Base-by-base conservation (phyloP, 2,888 invertebrate genomes). In the Baronia brevicornis region DNA sequence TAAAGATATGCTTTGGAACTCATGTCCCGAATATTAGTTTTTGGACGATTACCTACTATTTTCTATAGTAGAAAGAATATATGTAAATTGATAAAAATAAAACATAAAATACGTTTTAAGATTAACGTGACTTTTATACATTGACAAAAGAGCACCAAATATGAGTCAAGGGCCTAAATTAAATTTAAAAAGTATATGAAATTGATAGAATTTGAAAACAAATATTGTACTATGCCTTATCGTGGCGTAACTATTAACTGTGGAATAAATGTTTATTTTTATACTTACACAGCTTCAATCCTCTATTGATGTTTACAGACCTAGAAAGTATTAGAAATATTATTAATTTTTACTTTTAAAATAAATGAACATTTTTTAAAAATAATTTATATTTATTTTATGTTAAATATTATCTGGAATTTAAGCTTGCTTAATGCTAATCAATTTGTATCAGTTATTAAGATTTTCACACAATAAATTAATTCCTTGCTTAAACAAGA, bases 271-370 rank as follows among this genome's bases (percentile, higher is more conserved):
- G 6, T 9, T 10, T 5, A 12, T 22, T 4, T 26, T 17, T 23
- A 32, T 27, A 39, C 49, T 28, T 60, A 73, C 69, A 68, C 54
- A 51, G 52, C 59, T 52, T 49, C 42, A 51, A 57, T 70, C 65
- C 62, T 60, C 54, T 47, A 40, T 33, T 44, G 48, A 43, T 56
- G 68, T 63, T 78, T 80, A 80, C 75, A 80, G 78, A 77, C 80
- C 80, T 80, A 73, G 52, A 72, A 75, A 59, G 64, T 44, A 60
- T 54, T 43, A 51, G 41, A 42, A 39, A 18, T n/a, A 31, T 14
- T 15, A 30, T 49, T 41, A 41, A 20, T 33, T 29, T 18, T 21
- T 30, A 4, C 3, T 1, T 3, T n/a, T n/a, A n/a, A n/a, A n/a
- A n/a, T n/a, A n/a, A 11, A n/a, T 29, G 10, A 11, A 22, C 5